Conservation (phyloP, 2,888 invertebrate species). For the Prosopocoilus inquinatus region DNA sequence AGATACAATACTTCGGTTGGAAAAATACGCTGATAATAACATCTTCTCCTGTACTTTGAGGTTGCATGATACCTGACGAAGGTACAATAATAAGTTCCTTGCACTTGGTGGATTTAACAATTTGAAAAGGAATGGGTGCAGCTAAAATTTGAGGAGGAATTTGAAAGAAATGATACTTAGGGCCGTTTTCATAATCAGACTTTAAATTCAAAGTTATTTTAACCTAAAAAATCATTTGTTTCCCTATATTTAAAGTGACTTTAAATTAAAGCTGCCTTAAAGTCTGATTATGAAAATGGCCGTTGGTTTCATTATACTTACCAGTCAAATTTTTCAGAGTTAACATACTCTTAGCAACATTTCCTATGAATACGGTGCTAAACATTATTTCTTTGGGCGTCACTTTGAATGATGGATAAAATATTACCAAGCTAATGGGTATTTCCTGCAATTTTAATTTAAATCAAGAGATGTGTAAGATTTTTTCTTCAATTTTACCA, state of each 20-base stretch:
- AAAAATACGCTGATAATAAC: constrained; percentile 19
- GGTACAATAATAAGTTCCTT: constrained; percentile 8
- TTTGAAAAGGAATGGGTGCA: constrained; percentile 4
- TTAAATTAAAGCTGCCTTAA: no score
- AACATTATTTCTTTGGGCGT: constrained; percentile 33
- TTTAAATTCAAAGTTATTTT: no score
- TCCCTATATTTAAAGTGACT: no score
- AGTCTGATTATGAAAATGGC: no score
- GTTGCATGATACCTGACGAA: constrained; percentile 16
- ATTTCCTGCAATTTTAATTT: constrained; percentile 26
- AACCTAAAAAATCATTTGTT: no score
- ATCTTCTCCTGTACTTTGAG: constrained; percentile 9
- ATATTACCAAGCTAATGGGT: constrained; percentile 31
- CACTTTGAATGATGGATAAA: constrained; percentile 31
- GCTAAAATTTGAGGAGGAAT: constrained; percentile 1
- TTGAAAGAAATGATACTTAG: no score
- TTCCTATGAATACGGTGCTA: constrained; percentile 31
- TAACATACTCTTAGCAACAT: constrained; percentile 29
- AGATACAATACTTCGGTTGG: constrained; percentile 21
- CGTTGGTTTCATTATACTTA: constrained; percentile 5
- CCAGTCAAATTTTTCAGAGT: constrained; percentile 31
- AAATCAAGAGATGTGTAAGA: not conserved
- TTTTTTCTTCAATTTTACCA: no score
- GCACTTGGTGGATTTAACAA: constrained; percentile 9
- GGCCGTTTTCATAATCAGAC: no score